These are phyloP conservation scores for Ceraclea dissimilis DNA, from an alignment of 2,888 invertebrate species.

Conservation along the genomic window DNA sequence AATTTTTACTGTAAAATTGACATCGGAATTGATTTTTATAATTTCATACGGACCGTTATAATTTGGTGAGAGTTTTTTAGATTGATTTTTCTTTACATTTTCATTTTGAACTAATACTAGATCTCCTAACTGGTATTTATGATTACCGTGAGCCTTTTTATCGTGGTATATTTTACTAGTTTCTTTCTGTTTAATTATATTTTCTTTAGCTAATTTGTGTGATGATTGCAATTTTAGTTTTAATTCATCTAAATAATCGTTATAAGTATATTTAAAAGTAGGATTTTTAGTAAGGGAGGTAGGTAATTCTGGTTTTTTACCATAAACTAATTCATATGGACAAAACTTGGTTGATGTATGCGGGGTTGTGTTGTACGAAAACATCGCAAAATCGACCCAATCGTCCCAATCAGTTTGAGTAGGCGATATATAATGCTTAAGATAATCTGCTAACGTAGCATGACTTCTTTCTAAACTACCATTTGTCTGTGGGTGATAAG, in stretches of 20 bases:
- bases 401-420: slow-evolving; percentile 3
- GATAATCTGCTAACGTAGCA: slow-evolving; percentile 27
- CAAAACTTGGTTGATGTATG: slow-evolving; percentile 31
- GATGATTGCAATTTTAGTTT: slow-evolving; percentile 25
- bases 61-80: background rate
- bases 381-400: background rate
- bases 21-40: background rate
- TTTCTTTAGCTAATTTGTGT: slow-evolving; percentile 27
- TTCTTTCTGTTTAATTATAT: slow-evolving; percentile 24
- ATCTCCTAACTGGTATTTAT: slow-evolving; percentile 11
- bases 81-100: background rate
- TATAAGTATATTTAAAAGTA: slow-evolving; percentile 28
- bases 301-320: slow-evolving; percentile 25
- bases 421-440: slow-evolving; percentile 1
- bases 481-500: slow-evolving; percentile 31
- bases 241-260: slow-evolving; percentile 25
- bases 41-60: background rate
- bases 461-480: slow-evolving; percentile 30
- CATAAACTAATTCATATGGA: slow-evolving; percentile 32
- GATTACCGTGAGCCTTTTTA: slow-evolving; percentile 14
- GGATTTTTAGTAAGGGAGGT: slow-evolving; percentile 25
- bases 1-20: background rate
- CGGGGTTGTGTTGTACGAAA: slow-evolving; percentile 21
- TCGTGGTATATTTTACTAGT: slow-evolving; percentile 26
- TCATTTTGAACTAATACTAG: background rate